These are phyloP conservation scores for Pangasius krempfi DNA, from an alignment of 2,797 vertebrate genomes.

Conservation along the genomic window DNA sequence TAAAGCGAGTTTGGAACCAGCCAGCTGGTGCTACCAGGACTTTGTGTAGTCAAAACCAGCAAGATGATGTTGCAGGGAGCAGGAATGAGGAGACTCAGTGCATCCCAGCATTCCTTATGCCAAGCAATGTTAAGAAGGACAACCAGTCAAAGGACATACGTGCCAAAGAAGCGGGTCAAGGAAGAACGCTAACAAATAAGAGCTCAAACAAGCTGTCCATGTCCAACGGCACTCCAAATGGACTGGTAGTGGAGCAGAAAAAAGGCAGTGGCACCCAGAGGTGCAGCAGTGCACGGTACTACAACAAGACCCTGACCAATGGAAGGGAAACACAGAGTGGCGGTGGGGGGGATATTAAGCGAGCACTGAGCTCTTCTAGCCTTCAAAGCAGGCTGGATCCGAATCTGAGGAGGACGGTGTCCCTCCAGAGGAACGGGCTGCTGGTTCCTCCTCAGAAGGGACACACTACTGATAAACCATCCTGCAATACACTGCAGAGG, in stretches of 20 bases:
- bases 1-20: constrained; percentile 58
- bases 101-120: constrained; percentile 75
- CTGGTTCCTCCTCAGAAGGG: constrained; percentile 56
- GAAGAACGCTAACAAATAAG: constrained; percentile 48
- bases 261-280: constrained; percentile 34
- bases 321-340: constrained; percentile 55
- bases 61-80: constrained; percentile 58
- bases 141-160: constrained; percentile 51
- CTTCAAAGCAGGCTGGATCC: constrained; percentile 74
- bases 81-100: constrained; percentile 63
- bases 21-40: constrained; percentile 49
- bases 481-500: constrained; percentile 73
- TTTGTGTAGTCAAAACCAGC: constrained; percentile 56
- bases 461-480: constrained; percentile 68
- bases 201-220: constrained; percentile 64
- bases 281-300: constrained; percentile 51
- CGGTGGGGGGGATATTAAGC: constrained; percentile 66
- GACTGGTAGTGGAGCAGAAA: constrained; percentile 52
- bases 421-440: constrained; percentile 76
- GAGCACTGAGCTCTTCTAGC: constrained; percentile 84
- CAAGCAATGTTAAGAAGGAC: constrained; percentile 75
- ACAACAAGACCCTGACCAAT: constrained; percentile 61
- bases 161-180: constrained; percentile 47
- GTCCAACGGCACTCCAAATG: constrained; percentile 71
- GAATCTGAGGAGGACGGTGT: constrained; percentile 73